Percentiles rank a stretch among this genome's conserved stretches.
Conservation (phyloP, 2,113 vertebrate species). For the Lonchura striata region DNA sequence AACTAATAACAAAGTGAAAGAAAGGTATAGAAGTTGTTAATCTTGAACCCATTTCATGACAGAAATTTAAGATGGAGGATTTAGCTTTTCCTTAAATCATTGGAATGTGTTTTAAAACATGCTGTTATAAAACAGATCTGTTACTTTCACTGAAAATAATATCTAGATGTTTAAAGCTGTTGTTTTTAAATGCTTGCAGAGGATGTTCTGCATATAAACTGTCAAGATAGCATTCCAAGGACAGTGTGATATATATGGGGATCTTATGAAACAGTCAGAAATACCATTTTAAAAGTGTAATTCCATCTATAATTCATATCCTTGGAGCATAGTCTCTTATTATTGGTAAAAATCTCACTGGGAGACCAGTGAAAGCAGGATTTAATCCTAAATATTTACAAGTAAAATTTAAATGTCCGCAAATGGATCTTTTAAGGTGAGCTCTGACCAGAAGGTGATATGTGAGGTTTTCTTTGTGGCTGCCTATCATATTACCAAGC, state of each 20-base stretch:
- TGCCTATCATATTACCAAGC: not conserved
- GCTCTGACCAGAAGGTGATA: not conserved
- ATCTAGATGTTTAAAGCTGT: not conserved
- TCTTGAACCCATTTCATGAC: slow-evolving; percentile 13
- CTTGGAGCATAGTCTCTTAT: not conserved
- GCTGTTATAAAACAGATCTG: not conserved
- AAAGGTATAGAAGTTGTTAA: not conserved
- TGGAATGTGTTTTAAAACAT: not conserved
- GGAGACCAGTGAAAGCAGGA: not conserved
- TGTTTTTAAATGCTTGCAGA: not conserved
- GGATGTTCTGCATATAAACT: not conserved
- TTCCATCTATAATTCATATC: not conserved
- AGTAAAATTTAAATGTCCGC: not conserved
- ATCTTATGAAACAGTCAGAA: not conserved
- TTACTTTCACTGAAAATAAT: not conserved
- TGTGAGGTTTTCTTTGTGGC: not conserved
- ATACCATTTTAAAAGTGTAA: not conserved
- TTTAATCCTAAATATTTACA: not conserved
- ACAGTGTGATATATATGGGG: not conserved
- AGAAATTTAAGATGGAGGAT: not conserved
- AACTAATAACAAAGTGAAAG: slow-evolving; percentile 56
- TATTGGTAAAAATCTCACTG: not conserved
- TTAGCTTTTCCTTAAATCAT: not conserved
- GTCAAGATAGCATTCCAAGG: not conserved
- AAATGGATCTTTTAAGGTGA: not conserved